Conservation (phyloP, 2,113 vertebrate genomes). For the Mastomys natalensis region DNA sequence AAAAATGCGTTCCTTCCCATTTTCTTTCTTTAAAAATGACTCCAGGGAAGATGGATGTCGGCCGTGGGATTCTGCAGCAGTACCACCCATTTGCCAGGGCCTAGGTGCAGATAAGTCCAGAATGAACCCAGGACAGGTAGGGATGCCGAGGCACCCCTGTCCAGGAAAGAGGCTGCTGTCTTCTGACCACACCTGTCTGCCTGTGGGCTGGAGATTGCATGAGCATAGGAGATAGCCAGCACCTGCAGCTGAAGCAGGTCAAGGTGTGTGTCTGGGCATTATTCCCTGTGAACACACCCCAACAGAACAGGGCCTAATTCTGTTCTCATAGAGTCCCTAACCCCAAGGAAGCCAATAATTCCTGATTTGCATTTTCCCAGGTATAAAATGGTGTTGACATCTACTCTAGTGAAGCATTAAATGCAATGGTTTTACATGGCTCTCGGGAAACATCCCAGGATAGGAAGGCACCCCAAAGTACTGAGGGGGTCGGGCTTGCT, state of each 20-base stretch:
- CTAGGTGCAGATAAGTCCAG: conserved; percentile 40
- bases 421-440: accelerated
- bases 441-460: accelerated
- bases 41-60: conserved; percentile 84
- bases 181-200: background rate
- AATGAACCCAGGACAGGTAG: background rate
- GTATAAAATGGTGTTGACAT: background rate
- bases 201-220: accelerated
- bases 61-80: conserved; percentile 70
- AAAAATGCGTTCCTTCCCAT: conserved; percentile 43
- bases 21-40: conserved; percentile 11
- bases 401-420: background rate
- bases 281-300: accelerated
- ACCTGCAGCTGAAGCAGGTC: background rate
- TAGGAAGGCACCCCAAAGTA: background rate
- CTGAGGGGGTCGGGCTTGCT: background rate
- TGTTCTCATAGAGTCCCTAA: accelerated
- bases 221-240: no score
- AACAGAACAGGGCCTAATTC: accelerated
- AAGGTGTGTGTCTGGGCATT: background rate
- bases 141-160: conserved; percentile 56
- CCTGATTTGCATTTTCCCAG: background rate
- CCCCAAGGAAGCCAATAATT: background rate
- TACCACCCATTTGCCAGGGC: conserved; percentile 71
- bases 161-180: conserved; percentile 33